Percentiles rank a stretch among this genome's conserved stretches.
Evolutionary conservation across 2,113 vertebrate species (phyloP).

Genomic region (Larimichthys polyactis): DNA sequence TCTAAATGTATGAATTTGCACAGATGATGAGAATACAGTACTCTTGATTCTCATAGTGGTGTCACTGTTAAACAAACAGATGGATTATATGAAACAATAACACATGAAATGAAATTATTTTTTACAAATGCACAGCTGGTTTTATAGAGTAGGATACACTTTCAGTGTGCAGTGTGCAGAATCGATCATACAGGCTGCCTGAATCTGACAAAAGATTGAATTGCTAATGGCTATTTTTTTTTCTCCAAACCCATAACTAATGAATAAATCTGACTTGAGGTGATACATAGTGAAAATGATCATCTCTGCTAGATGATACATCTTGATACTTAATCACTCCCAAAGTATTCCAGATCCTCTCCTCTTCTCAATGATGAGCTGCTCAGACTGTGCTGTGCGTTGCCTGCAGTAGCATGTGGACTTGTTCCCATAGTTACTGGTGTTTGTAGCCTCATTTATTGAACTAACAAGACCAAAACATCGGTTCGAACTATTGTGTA

Average conservation of each 20-base stretch:
- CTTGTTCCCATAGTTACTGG: conserved; percentile 67
- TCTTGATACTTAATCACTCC: conserved; percentile 28
- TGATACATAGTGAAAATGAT: conserved; percentile 13
- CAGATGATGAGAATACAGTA: too few relatives aligned
- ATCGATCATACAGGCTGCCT: neutral
- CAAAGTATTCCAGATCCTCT: neutral
- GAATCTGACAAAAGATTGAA: neutral
- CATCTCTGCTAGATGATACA: conserved; percentile 2
- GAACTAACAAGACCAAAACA: conserved; percentile 59
- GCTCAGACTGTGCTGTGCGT: conserved; percentile 1
- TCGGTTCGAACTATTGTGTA: conserved; percentile 21
- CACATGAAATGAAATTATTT: neutral
- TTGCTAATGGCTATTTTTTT: neutral
- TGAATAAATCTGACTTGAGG: conserved; percentile 11
- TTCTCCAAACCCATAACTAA: neutral
- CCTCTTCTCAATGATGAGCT: conserved; percentile 22
- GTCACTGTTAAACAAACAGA: neutral
- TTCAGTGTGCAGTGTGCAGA: neutral
- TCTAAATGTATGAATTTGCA: too few relatives aligned
- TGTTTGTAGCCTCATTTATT: conserved; percentile 61
- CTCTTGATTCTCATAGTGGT: neutral
- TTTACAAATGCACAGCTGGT: neutral
- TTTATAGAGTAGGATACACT: neutral
- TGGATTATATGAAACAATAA: neutral
- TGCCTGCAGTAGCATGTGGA: conserved; percentile 37